Base-by-base conservation (phyloP, 2,888 invertebrate genomes). In the Litoditis marina region DNA sequence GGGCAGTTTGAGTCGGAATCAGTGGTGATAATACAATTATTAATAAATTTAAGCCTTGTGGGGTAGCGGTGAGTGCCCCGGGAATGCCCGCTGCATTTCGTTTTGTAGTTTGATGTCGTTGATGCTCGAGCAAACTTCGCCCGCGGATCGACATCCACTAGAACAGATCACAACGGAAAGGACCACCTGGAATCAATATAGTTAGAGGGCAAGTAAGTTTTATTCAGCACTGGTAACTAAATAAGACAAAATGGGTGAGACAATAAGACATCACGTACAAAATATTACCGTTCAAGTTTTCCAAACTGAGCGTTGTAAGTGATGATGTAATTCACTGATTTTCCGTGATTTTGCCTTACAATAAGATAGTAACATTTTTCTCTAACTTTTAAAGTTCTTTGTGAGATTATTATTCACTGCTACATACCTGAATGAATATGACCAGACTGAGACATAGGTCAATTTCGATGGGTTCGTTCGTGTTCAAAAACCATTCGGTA, bases 71-170 rank as follows among this genome's bases (percentile, higher is more conserved):
- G 54, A 32, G 34, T 54, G 51, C 44, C 36, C 44, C 30, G 25
- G 16, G 47, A 61, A 61, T 11, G 55, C 55, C 16, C 47, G 42
- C 13, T 61, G 51, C 6, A 50, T 61, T 22, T 61, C 49, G 19
- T 13, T 36, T n/a, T 46, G 50, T 25, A 62, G 36, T 25, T 52
- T 56, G 39, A 49, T 34, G 31, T 62, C 62, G 39, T 62, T 57
- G n/a, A 51, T 50, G 13, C 42, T 8, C 11, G 28, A 44, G 42
- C 62, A 57, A 22, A 57, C 57, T 39, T 49, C 51, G 27, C 57
- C 62, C n/a, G 57, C 30, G 25, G 39, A 34, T 22, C 51, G 50
- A 32, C 62, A 62, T 16, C 62, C 62, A 28, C 27, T 62, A 7
- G 25, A 25, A 25, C 27, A 22, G 13, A 62, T 57, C 19, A 42